Conservation (phyloP, 2,113 vertebrate genomes). For the Cryptomyrus ogoouensis region DNA sequence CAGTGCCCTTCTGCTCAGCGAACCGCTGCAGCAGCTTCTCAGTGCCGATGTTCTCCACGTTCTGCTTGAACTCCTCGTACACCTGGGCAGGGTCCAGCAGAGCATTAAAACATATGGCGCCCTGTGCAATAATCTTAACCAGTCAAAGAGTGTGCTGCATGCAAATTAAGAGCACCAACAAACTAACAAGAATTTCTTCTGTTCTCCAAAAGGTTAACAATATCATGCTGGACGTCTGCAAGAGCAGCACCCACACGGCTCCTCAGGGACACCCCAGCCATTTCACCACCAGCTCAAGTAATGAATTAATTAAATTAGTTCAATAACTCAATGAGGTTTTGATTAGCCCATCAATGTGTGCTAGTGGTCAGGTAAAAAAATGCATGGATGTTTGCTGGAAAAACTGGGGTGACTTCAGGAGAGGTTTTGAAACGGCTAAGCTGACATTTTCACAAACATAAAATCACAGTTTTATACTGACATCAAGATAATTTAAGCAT, state of each 20-base stretch:
- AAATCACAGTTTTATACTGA: not conserved
- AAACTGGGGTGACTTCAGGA: not conserved
- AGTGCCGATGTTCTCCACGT: conserved; percentile 85
- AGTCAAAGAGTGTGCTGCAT: not conserved
- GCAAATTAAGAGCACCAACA: not conserved
- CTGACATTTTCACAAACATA: not conserved
- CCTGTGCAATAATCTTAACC: not conserved
- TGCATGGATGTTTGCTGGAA: not conserved
- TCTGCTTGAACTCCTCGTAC: conserved; percentile 93
- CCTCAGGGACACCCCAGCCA: not conserved
- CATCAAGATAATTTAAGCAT: not conserved
- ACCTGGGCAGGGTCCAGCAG: conserved; percentile 59
- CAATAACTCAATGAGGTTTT: not conserved
- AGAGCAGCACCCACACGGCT: not conserved
- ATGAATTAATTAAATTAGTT: not conserved
- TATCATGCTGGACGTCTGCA: not conserved
- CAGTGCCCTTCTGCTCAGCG: conserved; percentile 82
- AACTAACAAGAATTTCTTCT: not conserved
- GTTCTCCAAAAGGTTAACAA: not conserved
- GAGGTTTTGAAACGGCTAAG: not conserved
- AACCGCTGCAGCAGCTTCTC: conserved; percentile 80
- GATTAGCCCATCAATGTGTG: not conserved
- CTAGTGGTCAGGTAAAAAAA: not conserved
- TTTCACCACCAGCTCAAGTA: not conserved
- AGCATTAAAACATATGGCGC: not conserved